phyloP scores from a whole-genome alignment of 2,113 vertebrate species.

The Protomyctophum bolini region DNA sequence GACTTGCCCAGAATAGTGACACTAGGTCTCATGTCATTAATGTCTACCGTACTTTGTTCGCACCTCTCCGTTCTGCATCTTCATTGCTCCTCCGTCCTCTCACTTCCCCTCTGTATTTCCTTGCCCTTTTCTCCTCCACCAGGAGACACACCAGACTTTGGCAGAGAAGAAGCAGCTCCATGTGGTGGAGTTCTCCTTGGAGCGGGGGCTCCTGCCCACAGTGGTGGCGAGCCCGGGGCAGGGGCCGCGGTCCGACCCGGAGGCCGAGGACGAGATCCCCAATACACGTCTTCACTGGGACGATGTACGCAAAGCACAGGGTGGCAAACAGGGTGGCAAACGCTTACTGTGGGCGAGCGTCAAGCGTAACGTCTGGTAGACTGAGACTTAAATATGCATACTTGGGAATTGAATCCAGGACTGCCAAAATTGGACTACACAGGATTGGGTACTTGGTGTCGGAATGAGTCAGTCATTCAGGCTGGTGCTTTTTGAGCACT shows the following conservation, averaged over 20 bases:
- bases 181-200: conserved; percentile 88
- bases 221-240: conserved; percentile 84
- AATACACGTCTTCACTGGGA: conserved; percentile 85
- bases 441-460: neutral
- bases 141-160: conserved; percentile 89
- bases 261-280: conserved; percentile 81
- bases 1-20: too few relatives aligned
- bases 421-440: too few relatives aligned
- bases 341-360: conserved; percentile 82
- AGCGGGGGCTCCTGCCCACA: conserved; percentile 84
- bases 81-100: neutral
- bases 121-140: neutral
- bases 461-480: neutral
- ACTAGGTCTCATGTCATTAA: too few relatives aligned
- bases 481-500: too few relatives aligned
- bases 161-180: conserved; percentile 87
- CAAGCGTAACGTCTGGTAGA: conserved; percentile 81
- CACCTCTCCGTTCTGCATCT: neutral
- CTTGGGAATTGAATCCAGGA: too few relatives aligned
- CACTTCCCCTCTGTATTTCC: neutral
- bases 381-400: too few relatives aligned
- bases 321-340: conserved; percentile 84
- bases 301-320: conserved; percentile 84
- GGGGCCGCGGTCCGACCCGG: conserved; percentile 61
- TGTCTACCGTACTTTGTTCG: too few relatives aligned